A percentile compares a stretch with the other conserved stretches of the same genome.
Evolutionary conservation across 92 coral and sea anemone species (phyloP).

Genomic region (Paragorgia papillata): DNA sequence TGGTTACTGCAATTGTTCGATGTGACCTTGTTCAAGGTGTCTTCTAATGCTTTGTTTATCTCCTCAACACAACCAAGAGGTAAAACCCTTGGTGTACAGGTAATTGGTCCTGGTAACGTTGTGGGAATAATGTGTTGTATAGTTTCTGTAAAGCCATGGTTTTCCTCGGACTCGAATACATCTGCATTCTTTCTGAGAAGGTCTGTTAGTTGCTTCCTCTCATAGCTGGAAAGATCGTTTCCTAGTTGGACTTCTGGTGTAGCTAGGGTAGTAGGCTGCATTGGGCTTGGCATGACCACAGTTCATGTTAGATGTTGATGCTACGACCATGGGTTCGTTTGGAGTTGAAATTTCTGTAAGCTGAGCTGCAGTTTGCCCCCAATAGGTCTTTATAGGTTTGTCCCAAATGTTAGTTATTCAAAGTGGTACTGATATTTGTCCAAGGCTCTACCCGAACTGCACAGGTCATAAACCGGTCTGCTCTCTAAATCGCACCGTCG

Average conservation of each 20-base stretch:
- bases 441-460: conserved; percentile 7
- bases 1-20: conserved; percentile 46
- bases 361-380: conserved; percentile 9
- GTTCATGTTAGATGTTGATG: not conserved
- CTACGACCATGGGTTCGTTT: not conserved
- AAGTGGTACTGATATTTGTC: conserved; percentile 2
- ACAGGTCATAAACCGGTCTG: conserved; percentile 2
- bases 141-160: conserved; percentile 47
- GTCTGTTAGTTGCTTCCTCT: not conserved
- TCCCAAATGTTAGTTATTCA: not conserved
- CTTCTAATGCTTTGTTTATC: conserved; percentile 47
- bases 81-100: conserved; percentile 49
- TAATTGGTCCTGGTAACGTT: conserved; percentile 37
- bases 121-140: conserved; percentile 36
- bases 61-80: conserved; percentile 56
- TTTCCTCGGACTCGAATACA: conserved; percentile 45
- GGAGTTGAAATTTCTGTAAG: not conserved
- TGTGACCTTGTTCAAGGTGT: conserved; percentile 39
- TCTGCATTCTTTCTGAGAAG: conserved; percentile 33
- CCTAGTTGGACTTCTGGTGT: conserved; percentile 27
- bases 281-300: not conserved
- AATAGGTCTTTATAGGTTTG: conserved; percentile 5
- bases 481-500: not conserved
- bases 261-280: not conserved
- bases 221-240: conserved; percentile 9